Percentiles rank a stretch among this genome's conserved stretches.
Conservation (phyloP, 2,888 invertebrate genomes). For the Pecten maximus region DNA sequence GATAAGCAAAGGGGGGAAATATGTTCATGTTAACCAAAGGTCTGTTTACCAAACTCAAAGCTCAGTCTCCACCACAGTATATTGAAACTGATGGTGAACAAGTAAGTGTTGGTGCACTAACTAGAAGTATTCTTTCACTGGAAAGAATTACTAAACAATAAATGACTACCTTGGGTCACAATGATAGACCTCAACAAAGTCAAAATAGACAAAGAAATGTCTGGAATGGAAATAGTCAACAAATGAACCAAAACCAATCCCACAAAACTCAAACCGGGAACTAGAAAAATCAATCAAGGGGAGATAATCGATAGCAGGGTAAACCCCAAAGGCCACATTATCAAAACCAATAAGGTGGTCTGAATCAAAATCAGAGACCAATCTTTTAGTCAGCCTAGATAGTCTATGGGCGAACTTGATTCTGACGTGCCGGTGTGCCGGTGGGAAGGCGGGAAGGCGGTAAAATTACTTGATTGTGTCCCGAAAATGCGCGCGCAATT, state of each 20-base stretch:
- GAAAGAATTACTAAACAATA: background rate
- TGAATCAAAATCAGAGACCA: too few species aligned
- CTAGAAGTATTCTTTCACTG: background rate
- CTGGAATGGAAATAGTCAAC: background rate
- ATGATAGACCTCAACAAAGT: background rate
- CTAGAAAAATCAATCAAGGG: background rate
- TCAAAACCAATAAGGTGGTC: background rate
- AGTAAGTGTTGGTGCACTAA: background rate
- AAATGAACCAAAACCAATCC: background rate
- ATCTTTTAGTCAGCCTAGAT: too few species aligned
- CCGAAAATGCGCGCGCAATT: too few species aligned
- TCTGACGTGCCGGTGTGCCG: too few species aligned
- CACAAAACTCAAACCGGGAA: too few species aligned
- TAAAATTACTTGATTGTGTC: too few species aligned
- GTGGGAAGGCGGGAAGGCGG: too few species aligned
- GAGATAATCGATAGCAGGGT: background rate
- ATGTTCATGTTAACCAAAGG: too few species aligned
- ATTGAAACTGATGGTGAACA: background rate
- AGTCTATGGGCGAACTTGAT: too few species aligned
- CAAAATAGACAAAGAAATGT: background rate
- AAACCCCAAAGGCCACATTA: background rate
- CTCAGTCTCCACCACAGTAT: too few species aligned
- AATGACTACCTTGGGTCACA: background rate
- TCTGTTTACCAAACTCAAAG: too few species aligned
- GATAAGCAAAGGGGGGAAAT: slow-evolving; percentile 39